Percentiles rank a stretch among this genome's conserved stretches.
Conservation (phyloP, 1,140 invertebrate species). For the Lasioglossum baleicum region DNA sequence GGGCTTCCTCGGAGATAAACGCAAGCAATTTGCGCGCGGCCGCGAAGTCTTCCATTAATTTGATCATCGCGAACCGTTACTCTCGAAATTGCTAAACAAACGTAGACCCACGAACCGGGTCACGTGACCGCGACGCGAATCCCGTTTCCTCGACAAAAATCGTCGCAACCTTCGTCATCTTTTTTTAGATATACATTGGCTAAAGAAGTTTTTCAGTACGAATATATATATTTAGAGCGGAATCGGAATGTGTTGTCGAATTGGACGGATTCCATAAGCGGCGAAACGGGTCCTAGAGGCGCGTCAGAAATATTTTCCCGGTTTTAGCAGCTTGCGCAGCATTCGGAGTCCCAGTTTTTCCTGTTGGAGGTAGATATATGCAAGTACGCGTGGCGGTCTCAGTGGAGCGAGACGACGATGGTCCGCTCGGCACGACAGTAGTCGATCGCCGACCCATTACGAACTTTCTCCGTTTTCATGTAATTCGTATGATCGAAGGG, state of each 20-base stretch:
- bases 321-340: background rate
- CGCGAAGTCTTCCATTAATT: background rate
- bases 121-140: background rate
- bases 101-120: background rate
- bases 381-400: conserved; percentile 4
- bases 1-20: no score
- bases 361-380: background rate
- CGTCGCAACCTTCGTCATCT: no score
- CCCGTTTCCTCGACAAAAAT: no score
- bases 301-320: background rate
- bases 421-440: conserved; percentile 9
- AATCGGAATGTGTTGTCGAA: no score
- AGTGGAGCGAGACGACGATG: conserved; percentile 25
- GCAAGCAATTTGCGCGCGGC: background rate
- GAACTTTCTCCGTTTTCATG: conserved; percentile 52
- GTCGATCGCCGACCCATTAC: conserved; percentile 21
- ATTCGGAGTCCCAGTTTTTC: background rate
- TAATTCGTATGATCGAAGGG: conserved; percentile 22
- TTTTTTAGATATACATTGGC: no score
- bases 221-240: no score
- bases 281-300: background rate
- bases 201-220: no score
- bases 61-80: background rate
- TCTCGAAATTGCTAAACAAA: background rate
- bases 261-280: no score